Evolutionary conservation across 2,888 invertebrate species (phyloP).

Genomic region (Abrostola triplasia): DNA sequence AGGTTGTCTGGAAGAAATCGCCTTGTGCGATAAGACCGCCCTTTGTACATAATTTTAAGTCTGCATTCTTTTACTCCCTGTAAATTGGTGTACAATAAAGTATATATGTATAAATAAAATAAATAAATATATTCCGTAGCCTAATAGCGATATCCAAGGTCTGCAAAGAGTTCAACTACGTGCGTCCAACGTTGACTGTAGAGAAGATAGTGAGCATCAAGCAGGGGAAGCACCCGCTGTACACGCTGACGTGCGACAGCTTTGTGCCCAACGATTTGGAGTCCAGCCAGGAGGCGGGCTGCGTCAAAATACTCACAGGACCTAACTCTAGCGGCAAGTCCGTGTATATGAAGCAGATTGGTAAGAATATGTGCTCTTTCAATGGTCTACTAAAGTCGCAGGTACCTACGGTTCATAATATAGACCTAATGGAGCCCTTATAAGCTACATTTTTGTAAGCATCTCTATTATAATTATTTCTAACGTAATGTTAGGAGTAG

Average conservation of each 20-base stretch:
- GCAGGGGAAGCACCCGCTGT: slow-evolving; percentile 93
- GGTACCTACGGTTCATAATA: no score
- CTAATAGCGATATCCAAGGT: slow-evolving; percentile 90
- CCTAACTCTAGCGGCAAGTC: slow-evolving; percentile 98
- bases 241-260: slow-evolving; percentile 89
- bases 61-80: no score
- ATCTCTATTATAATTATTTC: neutral
- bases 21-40: no score
- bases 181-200: slow-evolving; percentile 89
- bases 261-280: slow-evolving; percentile 93
- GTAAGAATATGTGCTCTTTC: slow-evolving; percentile 56
- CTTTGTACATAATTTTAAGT: no score
- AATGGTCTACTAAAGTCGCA: no score
- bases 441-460: no score
- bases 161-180: slow-evolving; percentile 90
- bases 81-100: no score
- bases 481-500: no score
- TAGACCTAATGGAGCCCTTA: no score
- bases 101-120: no score
- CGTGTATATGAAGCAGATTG: slow-evolving; percentile 95
- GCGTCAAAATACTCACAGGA: slow-evolving; percentile 94
- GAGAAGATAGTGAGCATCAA: slow-evolving; percentile 89
- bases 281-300: slow-evolving; percentile 87
- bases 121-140: slow-evolving; percentile 74
- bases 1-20: no score